These are phyloP conservation scores for Bhutanitis thaidina DNA, from an alignment of 2,888 invertebrate genomes.

Conservation along the genomic window DNA sequence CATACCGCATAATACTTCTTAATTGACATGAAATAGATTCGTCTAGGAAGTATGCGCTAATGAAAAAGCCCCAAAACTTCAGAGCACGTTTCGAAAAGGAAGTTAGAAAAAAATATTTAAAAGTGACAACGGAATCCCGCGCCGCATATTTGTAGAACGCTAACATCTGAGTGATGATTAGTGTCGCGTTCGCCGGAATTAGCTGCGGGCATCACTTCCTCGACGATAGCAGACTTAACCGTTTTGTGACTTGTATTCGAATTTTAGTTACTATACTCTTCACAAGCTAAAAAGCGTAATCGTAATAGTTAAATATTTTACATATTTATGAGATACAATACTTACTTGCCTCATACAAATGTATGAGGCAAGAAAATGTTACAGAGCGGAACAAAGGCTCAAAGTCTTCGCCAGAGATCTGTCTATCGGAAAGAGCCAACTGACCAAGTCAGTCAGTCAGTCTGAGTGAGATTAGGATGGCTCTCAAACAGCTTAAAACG, in stretches of 20 bases:
- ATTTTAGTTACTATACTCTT: constrained; percentile 10
- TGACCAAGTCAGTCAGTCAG: too few species aligned
- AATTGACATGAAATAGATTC: not conserved
- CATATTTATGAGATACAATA: too few species aligned
- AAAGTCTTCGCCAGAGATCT: too few species aligned
- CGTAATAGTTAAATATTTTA: too few species aligned
- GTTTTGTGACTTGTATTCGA: constrained; percentile 20
- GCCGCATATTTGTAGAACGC: constrained; percentile 45
- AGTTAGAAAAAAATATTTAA: constrained; percentile 23
- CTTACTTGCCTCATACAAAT: too few species aligned
- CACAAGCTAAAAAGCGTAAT: not conserved
- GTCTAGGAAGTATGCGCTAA: constrained; percentile 10
- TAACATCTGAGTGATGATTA: constrained; percentile 54
- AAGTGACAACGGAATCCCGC: constrained; percentile 33
- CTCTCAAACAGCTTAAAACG: too few species aligned
- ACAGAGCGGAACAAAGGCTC: too few species aligned
- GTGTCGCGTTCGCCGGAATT: constrained; percentile 60
- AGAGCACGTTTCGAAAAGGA: constrained; percentile 15
- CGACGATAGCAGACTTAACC: constrained; percentile 32
- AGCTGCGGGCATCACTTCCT: constrained; percentile 61
- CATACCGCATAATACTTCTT: too few species aligned
- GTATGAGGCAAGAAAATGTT: too few species aligned
- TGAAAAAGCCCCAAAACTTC: constrained; percentile 10
- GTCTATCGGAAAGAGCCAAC: too few species aligned
- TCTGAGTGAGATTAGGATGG: too few species aligned